A percentile compares a stretch with the other conserved stretches of the same genome.
Conservation (phyloP, 1,140 invertebrate species). For the Globodera ellingtonae region DNA sequence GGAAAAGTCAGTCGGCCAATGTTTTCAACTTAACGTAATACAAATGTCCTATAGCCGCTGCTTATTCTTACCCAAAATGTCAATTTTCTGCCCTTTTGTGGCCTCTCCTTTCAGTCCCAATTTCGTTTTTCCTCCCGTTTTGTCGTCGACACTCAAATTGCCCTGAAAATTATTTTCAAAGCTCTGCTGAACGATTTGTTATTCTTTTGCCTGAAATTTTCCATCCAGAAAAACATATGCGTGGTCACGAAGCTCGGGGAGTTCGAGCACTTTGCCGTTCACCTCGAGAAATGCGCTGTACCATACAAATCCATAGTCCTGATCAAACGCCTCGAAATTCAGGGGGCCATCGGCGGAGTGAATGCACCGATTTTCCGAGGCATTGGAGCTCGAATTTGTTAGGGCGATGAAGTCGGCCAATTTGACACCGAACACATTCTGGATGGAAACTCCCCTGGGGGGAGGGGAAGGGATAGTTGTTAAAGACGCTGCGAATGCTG, state of each 20-base stretch:
- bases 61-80: slow-evolving; percentile 7
- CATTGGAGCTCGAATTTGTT: slow-evolving; percentile 22
- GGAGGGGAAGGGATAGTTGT: background rate
- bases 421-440: slow-evolving; percentile 14
- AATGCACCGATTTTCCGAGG: slow-evolving; percentile 27
- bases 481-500: background rate
- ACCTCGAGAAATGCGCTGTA: slow-evolving; percentile 18
- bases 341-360: slow-evolving; percentile 37
- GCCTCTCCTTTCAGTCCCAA: background rate
- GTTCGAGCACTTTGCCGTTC: slow-evolving; percentile 14
- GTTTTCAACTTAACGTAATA: slow-evolving; percentile 24
- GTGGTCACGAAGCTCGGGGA: slow-evolving; percentile 29
- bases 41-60: background rate
- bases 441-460: slow-evolving; percentile 23
- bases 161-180: slow-evolving; percentile 7
- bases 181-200: background rate
- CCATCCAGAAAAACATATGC: slow-evolving; percentile 40
- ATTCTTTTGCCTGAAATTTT: slow-evolving; percentile 21
- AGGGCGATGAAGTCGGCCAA: slow-evolving; percentile 28
- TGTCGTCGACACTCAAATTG: slow-evolving; percentile 22
- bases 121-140: slow-evolving; percentile 9
- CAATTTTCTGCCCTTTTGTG: slow-evolving; percentile 1
- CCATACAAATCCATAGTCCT: slow-evolving; percentile 29
- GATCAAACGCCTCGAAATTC: slow-evolving; percentile 38
- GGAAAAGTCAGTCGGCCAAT: slow-evolving; percentile 26